phyloP scores from a whole-genome alignment of 2,797 vertebrate genomes.

The Danionella dracula region DNA sequence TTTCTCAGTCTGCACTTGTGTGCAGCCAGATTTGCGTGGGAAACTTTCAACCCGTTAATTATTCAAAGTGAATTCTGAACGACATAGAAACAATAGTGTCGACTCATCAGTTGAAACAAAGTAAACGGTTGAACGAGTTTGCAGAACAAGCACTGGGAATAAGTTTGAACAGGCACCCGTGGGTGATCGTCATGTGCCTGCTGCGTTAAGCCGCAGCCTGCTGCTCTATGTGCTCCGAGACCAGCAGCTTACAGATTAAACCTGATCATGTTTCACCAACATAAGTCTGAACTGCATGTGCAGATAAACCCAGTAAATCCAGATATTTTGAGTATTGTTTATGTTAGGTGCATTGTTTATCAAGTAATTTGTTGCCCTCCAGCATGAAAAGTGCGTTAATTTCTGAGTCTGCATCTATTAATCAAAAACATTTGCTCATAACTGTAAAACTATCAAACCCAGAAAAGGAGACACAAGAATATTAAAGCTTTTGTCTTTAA shows the following conservation, averaged over 20 bases:
- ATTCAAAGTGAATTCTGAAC: conserved; percentile 21
- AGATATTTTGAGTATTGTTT: not conserved
- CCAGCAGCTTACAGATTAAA: conserved; percentile 71
- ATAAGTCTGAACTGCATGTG: not conserved
- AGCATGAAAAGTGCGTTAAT: no score
- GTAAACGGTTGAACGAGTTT: conserved; percentile 1
- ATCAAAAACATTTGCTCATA: no score
- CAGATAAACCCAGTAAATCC: not conserved
- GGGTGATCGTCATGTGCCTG: conserved; percentile 63
- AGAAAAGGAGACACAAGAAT: no score
- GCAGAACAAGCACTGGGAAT: conserved; percentile 38
- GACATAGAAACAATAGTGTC: not conserved
- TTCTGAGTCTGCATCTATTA: no score
- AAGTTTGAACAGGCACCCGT: conserved; percentile 35
- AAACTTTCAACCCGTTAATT: conserved; percentile 6
- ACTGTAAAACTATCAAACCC: no score
- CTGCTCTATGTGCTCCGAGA: conserved; percentile 54
- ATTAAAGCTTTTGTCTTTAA: no score
- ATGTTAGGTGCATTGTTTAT: not conserved
- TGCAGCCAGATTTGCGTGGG: conserved; percentile 8
- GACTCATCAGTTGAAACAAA: not conserved
- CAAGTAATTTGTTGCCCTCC: not conserved
- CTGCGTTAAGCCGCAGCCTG: conserved; percentile 60
- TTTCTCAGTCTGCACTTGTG: conserved; percentile 31
- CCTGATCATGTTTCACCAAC: conserved; percentile 63